A percentile compares a stretch with the other conserved stretches of the same genome.
These are phyloP conservation scores for Diplodus puntazzo DNA, from an alignment of 2,797 vertebrate species.

Conservation along the genomic window DNA sequence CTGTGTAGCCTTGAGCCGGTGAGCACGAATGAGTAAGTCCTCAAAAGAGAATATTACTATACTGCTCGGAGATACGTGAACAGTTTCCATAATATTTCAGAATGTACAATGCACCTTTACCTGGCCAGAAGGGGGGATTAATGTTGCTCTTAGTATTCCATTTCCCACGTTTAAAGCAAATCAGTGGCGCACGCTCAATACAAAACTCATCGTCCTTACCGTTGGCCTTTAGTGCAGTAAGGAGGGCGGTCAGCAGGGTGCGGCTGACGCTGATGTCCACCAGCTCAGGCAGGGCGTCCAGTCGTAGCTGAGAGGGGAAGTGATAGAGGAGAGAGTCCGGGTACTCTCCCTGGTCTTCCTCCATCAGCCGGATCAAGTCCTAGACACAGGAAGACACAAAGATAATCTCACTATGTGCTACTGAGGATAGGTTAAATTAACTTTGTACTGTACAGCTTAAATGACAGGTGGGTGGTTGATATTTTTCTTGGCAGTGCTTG, in stretches of 20 bases:
- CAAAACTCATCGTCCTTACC: slow-evolving; percentile 72
- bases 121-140: neutral
- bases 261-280: slow-evolving; percentile 87
- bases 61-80: neutral
- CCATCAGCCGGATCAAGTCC: slow-evolving; percentile 86
- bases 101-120: neutral
- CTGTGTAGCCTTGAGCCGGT: neutral
- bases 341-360: slow-evolving; percentile 85
- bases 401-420: neutral
- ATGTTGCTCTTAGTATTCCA: neutral
- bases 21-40: neutral
- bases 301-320: slow-evolving; percentile 89
- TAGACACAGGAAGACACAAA: slow-evolving; percentile 49
- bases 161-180: neutral
- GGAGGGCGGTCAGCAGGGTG: slow-evolving; percentile 87
- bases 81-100: neutral
- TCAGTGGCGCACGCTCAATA: neutral
- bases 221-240: slow-evolving; percentile 88
- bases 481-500: neutral
- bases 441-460: neutral
- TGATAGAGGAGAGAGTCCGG: slow-evolving; percentile 89
- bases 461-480: no score
- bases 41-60: neutral
- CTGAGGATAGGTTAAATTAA: neutral
- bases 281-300: slow-evolving; percentile 86